Conservation (phyloP, 2,888 invertebrate species). For the Pammene fasciana region DNA sequence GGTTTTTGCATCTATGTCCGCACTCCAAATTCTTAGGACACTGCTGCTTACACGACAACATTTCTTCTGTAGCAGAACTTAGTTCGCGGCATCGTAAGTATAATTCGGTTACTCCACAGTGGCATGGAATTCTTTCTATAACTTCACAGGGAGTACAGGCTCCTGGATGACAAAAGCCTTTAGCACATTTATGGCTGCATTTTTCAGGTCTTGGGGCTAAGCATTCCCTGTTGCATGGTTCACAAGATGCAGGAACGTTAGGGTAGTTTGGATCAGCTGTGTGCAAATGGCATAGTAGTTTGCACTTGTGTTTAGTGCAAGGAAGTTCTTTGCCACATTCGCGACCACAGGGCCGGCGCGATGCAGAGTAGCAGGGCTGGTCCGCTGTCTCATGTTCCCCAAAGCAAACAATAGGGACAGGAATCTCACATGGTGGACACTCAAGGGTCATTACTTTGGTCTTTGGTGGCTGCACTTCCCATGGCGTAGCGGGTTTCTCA, state of each 20-base stretch:
- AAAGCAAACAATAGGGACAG: slow-evolving; percentile 88
- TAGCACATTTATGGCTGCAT: slow-evolving; percentile 89
- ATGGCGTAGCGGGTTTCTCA: slow-evolving; percentile 85
- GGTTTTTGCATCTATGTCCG: slow-evolving; percentile 90
- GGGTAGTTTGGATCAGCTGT: slow-evolving; percentile 59
- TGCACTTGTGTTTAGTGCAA: slow-evolving; percentile 92
- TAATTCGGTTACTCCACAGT: slow-evolving; percentile 90
- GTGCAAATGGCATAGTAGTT: slow-evolving; percentile 86
- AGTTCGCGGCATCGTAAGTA: slow-evolving; percentile 89
- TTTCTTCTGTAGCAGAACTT: slow-evolving; percentile 76
- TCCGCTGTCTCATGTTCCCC: slow-evolving; percentile 87
- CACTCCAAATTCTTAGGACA: slow-evolving; percentile 94
- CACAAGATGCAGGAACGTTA: slow-evolving; percentile 77
- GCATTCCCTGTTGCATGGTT: slow-evolving; percentile 82
- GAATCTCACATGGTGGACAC: slow-evolving; percentile 88
- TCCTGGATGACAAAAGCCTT: slow-evolving; percentile 87
- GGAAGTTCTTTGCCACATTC: slow-evolving; percentile 87
- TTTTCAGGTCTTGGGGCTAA: slow-evolving; percentile 85
- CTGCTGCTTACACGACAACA: slow-evolving; percentile 89
- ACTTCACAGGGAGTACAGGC: slow-evolving; percentile 89
- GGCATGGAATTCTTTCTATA: slow-evolving; percentile 88
- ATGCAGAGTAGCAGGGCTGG: slow-evolving; percentile 88
- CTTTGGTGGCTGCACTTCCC: slow-evolving; percentile 83
- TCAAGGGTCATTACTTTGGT: slow-evolving; percentile 82
- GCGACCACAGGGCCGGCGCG: slow-evolving; percentile 89